Evolutionary conservation across 2,113 vertebrate species (phyloP).

Genomic region (Oncorhynchus keta): DNA sequence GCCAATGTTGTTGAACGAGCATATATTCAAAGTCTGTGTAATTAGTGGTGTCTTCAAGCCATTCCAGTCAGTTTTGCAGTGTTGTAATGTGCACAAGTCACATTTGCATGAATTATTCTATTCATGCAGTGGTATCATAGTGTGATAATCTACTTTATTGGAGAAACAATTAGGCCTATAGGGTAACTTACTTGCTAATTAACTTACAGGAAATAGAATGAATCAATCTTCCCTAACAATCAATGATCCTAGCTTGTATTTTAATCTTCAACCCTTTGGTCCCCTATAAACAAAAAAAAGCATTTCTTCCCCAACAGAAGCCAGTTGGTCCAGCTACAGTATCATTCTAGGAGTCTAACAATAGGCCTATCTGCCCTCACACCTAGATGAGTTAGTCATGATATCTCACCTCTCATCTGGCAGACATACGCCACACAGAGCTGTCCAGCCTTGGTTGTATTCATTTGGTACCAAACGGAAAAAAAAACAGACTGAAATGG

Average conservation of each 20-base stretch:
- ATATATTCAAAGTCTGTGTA: not conserved
- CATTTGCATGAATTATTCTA: not conserved
- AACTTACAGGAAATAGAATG: too few species aligned
- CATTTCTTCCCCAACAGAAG: too few species aligned
- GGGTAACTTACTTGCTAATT: too few species aligned
- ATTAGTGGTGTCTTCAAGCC: not conserved
- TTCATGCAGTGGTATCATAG: not conserved
- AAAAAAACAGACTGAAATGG: too few species aligned
- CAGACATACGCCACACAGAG: not conserved
- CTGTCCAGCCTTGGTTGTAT: not conserved
- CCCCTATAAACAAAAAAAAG: not conserved
- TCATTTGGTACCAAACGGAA: too few species aligned
- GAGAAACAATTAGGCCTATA: too few species aligned
- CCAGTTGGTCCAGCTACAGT: not conserved
- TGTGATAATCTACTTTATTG: not conserved
- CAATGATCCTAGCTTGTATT: not conserved
- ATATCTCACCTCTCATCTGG: not conserved
- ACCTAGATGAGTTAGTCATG: conserved; percentile 6
- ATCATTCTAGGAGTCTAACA: not conserved
- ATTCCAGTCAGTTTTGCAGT: not conserved
- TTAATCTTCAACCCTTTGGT: not conserved
- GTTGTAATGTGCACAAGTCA: not conserved
- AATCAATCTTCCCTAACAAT: not conserved
- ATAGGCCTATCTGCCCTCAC: conserved; percentile 4
- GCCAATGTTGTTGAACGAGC: conserved; percentile 3